A percentile compares a stretch with the other conserved stretches of the same genome.
These are phyloP conservation scores for Serripes groenlandicus DNA, from an alignment of 2,888 invertebrate genomes.

Conservation along the genomic window DNA sequence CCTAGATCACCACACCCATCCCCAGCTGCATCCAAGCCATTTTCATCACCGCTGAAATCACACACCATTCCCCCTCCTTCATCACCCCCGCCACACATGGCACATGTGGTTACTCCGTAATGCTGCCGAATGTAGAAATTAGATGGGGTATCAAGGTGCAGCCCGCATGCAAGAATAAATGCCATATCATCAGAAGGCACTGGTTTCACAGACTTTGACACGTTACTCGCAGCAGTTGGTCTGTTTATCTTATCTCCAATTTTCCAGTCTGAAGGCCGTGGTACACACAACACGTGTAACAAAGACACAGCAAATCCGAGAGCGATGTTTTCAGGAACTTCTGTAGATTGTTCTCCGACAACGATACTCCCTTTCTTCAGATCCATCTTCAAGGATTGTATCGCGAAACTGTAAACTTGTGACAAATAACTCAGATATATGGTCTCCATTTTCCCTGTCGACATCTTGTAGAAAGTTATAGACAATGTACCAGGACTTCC, in stretches of 20 bases:
- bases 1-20: constrained; percentile 24
- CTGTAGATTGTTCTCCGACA: constrained; percentile 68
- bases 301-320: constrained; percentile 87
- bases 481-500: constrained; percentile 82
- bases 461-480: constrained; percentile 76
- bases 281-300: constrained; percentile 87
- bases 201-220: constrained; percentile 41
- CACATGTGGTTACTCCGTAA: constrained; percentile 71
- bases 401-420: constrained; percentile 63
- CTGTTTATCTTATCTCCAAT: constrained; percentile 42
- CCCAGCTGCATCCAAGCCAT: constrained; percentile 20
- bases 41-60: constrained; percentile 40
- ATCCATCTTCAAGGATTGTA: constrained; percentile 74
- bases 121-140: constrained; percentile 80
- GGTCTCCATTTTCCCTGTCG: constrained; percentile 58
- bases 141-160: constrained; percentile 83
- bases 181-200: constrained; percentile 83
- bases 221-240: constrained; percentile 14
- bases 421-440: constrained; percentile 70
- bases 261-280: constrained; percentile 77
- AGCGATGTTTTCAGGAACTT: constrained; percentile 87
- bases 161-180: constrained; percentile 87
- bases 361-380: constrained; percentile 77
- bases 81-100: constrained; percentile 67
- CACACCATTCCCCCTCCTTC: constrained; percentile 41